Conservation (phyloP, 2,113 vertebrate species). For the Murina feae region DNA sequence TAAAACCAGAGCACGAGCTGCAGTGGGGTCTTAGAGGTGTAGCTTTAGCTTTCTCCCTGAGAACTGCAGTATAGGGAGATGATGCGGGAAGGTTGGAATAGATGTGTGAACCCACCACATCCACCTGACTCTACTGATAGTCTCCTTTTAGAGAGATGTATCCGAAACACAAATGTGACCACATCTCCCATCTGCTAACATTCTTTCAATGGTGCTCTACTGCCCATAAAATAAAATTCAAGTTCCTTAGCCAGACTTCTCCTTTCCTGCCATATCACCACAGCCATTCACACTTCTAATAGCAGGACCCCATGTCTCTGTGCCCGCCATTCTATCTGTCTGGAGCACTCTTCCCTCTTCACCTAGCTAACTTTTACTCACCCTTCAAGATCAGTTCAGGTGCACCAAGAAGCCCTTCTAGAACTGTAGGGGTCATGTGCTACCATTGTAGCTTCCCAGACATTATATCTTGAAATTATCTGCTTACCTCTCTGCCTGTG, state of each 20-base stretch:
- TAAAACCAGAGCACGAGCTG: not conserved
- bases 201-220: not conserved
- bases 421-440: too few species aligned
- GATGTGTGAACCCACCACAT: not conserved
- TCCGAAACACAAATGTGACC: not conserved
- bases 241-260: not conserved
- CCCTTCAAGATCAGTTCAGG: not conserved
- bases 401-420: not conserved
- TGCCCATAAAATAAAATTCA: not conserved
- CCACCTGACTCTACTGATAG: not conserved
- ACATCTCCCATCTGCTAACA: not conserved
- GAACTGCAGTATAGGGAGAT: not conserved
- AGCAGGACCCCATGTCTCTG: not conserved
- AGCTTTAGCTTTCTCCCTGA: not conserved
- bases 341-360: fast-evolving
- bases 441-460: not conserved
- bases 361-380: not conserved
- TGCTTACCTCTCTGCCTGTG: not conserved
- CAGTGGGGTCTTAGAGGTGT: not conserved
- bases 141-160: not conserved
- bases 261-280: fast-evolving
- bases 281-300: not conserved
- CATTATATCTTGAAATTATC: not conserved
- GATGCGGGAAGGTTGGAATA: not conserved
- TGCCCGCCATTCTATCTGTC: not conserved